Evolutionary conservation across 2,888 invertebrate genomes (phyloP), one percentile per base, ranked within the genome.

Genomic region (Agapetus fuscipes): DNA sequence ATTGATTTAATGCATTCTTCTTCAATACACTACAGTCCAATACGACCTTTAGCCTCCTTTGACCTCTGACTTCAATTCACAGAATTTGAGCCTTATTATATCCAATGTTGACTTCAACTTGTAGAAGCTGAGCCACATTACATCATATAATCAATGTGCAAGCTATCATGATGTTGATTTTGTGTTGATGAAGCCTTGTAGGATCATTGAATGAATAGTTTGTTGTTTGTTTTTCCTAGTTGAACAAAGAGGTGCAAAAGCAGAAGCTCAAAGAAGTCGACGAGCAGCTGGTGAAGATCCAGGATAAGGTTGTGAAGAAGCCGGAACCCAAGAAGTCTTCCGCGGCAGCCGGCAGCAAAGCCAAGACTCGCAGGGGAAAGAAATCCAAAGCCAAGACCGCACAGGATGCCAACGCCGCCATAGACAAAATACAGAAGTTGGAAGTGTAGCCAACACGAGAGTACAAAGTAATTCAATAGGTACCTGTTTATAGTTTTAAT

Each of bases 261-360:
- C 39, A 47, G 20, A 48, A 48, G 30, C 13, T 48, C 17, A 34
- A 45, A 25, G 48, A 45, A 17, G 35, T 48, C 30, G 48, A 48
- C 29, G 40, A 42, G 29, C 42, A 42, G 29, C 20, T 48, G 16
- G 48, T 48, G 5, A 39, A 32, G 12, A 34, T 48, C 5, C 45
- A 48, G 33, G 45, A 45, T 14, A 48, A 48, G 17, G 32, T 45
- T 6, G 45, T 45, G 14, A 42, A 45, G 34, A 48, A 48, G 29
- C 35, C 48, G 3, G 44, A 37, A 4, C 32, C 17, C 11, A 17
- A 34, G 10, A 45, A 42, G 31, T 36, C 37, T 14, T 33, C 25
- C 28, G 14, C 33, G n/a, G 26, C 27, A 13, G 33, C 25, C 17
- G 40, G 37, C 17, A 26, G 42, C 24, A 47, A 44, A 30, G 48